A percentile compares a stretch with the other conserved stretches of the same genome.
Conservation (phyloP, 2,797 vertebrate genomes). For the Tenualosa thibaudeaui region DNA sequence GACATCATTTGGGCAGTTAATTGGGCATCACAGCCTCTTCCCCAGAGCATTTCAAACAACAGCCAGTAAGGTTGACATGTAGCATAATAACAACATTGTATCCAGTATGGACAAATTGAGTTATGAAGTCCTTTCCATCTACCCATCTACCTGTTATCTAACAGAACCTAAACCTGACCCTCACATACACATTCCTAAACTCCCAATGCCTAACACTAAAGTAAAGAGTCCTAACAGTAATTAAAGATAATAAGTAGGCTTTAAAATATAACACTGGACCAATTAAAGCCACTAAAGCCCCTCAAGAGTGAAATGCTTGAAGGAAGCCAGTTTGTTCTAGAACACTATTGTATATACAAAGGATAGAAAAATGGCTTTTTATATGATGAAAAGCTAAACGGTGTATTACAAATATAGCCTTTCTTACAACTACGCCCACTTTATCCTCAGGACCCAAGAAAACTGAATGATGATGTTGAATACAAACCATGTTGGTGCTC, state of each 20-base stretch:
- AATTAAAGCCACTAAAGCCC: no score
- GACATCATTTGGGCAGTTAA: constrained; percentile 9
- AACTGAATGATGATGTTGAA: neutral
- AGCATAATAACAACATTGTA: neutral
- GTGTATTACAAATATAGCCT: neutral
- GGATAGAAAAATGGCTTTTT: neutral
- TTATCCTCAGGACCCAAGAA: neutral
- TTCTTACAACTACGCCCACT: neutral
- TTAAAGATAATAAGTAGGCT: neutral
- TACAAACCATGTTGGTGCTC: neutral
- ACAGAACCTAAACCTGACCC: neutral
- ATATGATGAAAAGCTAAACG: neutral
- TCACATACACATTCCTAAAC: neutral
- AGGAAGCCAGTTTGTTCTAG: no score
- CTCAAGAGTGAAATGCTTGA: no score
- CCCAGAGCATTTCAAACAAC: neutral
- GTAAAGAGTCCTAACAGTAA: neutral
- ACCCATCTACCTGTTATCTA: no score
- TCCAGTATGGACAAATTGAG: neutral
- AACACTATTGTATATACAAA: no score
- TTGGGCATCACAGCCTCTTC: neutral
- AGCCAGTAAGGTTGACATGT: neutral
- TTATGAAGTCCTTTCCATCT: neutral
- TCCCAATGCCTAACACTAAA: neutral
- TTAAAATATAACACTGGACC: neutral